phyloP scores from a whole-genome alignment of 2,797 vertebrate species.

The Helicolenus hilgendorfi region DNA sequence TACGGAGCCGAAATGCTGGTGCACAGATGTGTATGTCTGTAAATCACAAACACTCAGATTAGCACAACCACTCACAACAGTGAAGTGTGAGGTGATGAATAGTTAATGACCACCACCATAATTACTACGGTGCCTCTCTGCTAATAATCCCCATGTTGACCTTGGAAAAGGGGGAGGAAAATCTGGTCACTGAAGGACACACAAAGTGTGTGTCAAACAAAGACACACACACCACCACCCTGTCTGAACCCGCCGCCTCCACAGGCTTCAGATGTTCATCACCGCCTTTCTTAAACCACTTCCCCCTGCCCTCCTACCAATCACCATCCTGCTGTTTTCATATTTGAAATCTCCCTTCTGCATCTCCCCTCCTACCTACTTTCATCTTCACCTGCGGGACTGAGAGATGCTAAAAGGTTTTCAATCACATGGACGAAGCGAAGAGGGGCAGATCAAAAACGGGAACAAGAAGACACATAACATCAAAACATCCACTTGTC shows the following conservation, averaged over 20 bases:
- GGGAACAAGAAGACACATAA: neutral
- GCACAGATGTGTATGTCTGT: conserved; percentile 15
- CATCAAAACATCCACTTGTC: neutral
- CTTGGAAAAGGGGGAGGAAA: conserved; percentile 67
- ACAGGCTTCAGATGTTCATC: neutral
- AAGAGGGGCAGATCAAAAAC: neutral
- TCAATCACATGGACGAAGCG: neutral
- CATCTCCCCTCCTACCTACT: neutral
- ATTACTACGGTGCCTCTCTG: conserved; percentile 63
- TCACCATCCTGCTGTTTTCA: neutral
- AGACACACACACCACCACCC: conserved; percentile 22
- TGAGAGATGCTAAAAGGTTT: neutral
- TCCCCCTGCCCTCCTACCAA: neutral
- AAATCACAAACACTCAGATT: conserved; percentile 23
- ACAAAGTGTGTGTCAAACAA: conserved; percentile 18
- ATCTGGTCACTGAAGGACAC: conserved; percentile 26
- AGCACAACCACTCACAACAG: conserved; percentile 24
- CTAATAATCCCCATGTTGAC: conserved; percentile 77
- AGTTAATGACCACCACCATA: conserved; percentile 81
- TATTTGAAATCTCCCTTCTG: neutral
- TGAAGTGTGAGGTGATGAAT: conserved; percentile 80
- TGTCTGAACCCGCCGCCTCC: neutral
- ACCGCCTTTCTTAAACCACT: neutral
- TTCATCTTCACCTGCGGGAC: conserved; percentile 3
- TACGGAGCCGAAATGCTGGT: neutral